Base-by-base conservation (phyloP, 2,797 vertebrate species). In the Rhynchonycteris naso region DNA sequence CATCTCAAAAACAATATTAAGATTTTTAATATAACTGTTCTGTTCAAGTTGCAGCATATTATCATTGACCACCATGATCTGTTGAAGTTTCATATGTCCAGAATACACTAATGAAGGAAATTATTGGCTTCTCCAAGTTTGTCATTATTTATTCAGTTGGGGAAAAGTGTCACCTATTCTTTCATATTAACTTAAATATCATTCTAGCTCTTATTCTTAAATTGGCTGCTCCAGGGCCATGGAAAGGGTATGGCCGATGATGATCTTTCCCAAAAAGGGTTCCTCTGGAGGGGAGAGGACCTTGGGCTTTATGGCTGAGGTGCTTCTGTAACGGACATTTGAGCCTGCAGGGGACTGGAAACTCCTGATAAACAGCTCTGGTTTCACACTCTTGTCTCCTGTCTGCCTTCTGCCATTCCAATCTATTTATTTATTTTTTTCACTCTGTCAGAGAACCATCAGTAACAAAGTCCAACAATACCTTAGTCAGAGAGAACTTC, bases 361-460 rank as follows among this genome's bases (percentile, higher is more conserved):
- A 75, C 24, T 12, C 33, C 63, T 59, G 24, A 89, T 28, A 43
- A 22, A 56, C 18, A 66, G 33, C 16, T 66, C 52, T 30, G 26
- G 43, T 74, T 66, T 88, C n/a, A 75, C 3, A 35, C 11, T 63
- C 16, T 88, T 65, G 50, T 65, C 4, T 7, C 14, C 72, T 76
- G 59, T 19, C 84, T 72, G 71, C 61, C 61, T 75, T 75, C 88
- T 78, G 68, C 61, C 52, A 38, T 90, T 69, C 54, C 61, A 22
- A 4, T 72, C 75, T 79, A 7, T 56, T 79, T 81, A 30, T 76
- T 78, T 30, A 14, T 68, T 90, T 61, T 58, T 56, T 56, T 92
- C 68, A 58, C 50, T 94, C 54, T 68, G 2, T 83, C 69, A 83
- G 61, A 84, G 61, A 95, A 59, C n/a, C 30, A 75, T 92, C 68